These are phyloP conservation scores for Drosophila arawakana DNA, from an alignment of 1,140 invertebrate genomes.

Conservation along the genomic window DNA sequence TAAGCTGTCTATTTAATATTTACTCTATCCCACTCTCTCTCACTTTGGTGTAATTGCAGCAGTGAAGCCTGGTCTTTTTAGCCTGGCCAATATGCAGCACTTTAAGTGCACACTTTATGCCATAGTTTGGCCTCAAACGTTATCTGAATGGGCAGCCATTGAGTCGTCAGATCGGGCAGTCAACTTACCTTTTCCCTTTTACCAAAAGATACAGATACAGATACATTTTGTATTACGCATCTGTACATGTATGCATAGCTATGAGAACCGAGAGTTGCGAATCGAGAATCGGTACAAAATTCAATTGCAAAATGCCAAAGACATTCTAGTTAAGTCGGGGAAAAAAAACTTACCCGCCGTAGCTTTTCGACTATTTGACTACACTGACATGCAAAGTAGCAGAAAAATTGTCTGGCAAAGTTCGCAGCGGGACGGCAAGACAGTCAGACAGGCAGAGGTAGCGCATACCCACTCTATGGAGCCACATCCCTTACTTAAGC, in stretches of 20 bases:
- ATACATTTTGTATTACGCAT: not conserved
- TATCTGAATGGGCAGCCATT: conserved; percentile 48
- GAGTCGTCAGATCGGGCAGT: not conserved
- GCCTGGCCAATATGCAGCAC: conserved; percentile 35
- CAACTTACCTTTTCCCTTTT: conserved; percentile 5
- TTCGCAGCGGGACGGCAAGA: conserved; percentile 52
- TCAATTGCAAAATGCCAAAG: conserved; percentile 69
- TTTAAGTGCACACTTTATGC: conserved; percentile 74
- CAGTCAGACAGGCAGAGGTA: conserved; percentile 22
- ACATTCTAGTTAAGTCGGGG: conserved; percentile 5
- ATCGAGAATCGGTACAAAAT: conserved; percentile 46
- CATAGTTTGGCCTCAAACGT: conserved; percentile 51
- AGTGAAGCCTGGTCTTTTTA: no score
- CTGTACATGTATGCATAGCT: not conserved
- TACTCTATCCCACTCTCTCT: conserved; percentile 13
- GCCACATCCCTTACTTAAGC: conserved; percentile 4
- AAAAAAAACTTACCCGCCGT: conserved; percentile 49
- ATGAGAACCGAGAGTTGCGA: not conserved
- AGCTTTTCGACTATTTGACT: conserved; percentile 66
- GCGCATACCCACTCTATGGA: not conserved
- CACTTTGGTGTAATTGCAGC: not conserved
- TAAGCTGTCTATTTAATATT: conserved; percentile 68
- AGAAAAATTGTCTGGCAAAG: conserved; percentile 80
- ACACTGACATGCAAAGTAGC: conserved; percentile 77
- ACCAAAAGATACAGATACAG: conserved; percentile 6